Conservation (phyloP, 2,113 vertebrate species). For the Gadus macrocephalus region DNA sequence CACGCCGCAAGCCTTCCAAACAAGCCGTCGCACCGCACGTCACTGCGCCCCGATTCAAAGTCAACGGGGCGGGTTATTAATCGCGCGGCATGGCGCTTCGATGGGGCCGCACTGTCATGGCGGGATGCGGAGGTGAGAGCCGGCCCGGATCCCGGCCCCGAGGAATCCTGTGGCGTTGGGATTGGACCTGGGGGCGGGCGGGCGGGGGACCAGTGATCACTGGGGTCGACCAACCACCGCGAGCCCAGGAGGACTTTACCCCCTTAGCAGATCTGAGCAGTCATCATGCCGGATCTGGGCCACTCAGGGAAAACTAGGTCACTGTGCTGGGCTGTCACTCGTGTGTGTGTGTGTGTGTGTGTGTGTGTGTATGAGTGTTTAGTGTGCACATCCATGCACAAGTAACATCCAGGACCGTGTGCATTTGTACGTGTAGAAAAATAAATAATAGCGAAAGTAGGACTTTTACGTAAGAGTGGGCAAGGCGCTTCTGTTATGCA, state of each 20-base stretch:
- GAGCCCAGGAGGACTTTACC: slow-evolving; percentile 49
- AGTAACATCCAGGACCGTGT: background rate
- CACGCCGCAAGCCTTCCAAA: no score
- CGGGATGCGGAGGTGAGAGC: no score
- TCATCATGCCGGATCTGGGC: slow-evolving; percentile 66
- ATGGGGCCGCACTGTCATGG: no score
- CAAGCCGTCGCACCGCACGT: no score
- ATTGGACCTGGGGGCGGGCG: no score
- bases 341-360: slow-evolving; percentile 23
- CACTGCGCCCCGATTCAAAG: no score
- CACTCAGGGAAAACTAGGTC: slow-evolving; percentile 54
- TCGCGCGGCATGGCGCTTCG: no score
- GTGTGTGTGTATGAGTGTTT: slow-evolving; percentile 24
- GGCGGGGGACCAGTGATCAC: slow-evolving; percentile 22
- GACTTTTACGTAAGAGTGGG: slow-evolving; percentile 73
- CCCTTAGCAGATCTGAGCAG: slow-evolving; percentile 48
- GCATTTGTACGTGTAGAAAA: slow-evolving; percentile 6
- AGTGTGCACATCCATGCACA: background rate
- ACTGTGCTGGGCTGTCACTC: slow-evolving; percentile 56
- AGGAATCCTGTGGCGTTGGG: no score
- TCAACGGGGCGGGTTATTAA: no score
- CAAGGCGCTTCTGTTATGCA: slow-evolving; percentile 50
- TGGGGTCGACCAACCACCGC: slow-evolving; percentile 51
- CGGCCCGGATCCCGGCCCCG: no score
- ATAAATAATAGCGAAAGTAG: slow-evolving; percentile 61